phyloP scores from a whole-genome alignment of 2,888 invertebrate species.

The Trimorus sp. region DNA sequence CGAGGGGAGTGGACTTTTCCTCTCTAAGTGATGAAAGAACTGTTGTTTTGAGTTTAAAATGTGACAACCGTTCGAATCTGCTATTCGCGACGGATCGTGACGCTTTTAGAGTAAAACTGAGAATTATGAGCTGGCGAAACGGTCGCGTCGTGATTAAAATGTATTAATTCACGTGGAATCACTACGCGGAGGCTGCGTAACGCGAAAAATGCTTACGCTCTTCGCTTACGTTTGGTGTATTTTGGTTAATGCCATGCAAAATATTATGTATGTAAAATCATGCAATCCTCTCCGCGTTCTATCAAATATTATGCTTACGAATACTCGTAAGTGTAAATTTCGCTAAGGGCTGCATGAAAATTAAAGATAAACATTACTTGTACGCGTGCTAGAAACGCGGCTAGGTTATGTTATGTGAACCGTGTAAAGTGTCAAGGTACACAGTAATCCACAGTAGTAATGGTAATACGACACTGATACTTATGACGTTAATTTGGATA shows the following conservation, averaged over 20 bases:
- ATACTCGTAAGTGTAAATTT: constrained; percentile 14
- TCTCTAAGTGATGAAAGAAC: too few relatives aligned
- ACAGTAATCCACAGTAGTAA: constrained; percentile 12
- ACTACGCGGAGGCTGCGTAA: too few relatives aligned
- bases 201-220: too few relatives aligned
- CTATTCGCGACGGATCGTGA: too few relatives aligned
- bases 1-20: too few relatives aligned
- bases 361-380: constrained; percentile 29
- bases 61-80: too few relatives aligned
- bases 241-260: neutral
- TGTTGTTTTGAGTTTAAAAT: too few relatives aligned
- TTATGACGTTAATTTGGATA: constrained; percentile 34
- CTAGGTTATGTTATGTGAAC: constrained; percentile 22
- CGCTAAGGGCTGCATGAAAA: constrained; percentile 27
- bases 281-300: neutral
- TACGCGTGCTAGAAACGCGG: neutral
- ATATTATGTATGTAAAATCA: constrained; percentile 6
- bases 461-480: constrained; percentile 33
- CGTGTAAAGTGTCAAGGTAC: constrained; percentile 28
- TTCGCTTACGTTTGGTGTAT: too few relatives aligned
- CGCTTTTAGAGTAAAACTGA: too few relatives aligned
- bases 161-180: too few relatives aligned
- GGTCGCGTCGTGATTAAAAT: too few relatives aligned
- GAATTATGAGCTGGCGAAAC: too few relatives aligned
- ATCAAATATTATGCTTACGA: constrained; percentile 13